These are phyloP conservation scores for Cotesia congregata DNA, from an alignment of 2,888 invertebrate species.

Conservation along the genomic window DNA sequence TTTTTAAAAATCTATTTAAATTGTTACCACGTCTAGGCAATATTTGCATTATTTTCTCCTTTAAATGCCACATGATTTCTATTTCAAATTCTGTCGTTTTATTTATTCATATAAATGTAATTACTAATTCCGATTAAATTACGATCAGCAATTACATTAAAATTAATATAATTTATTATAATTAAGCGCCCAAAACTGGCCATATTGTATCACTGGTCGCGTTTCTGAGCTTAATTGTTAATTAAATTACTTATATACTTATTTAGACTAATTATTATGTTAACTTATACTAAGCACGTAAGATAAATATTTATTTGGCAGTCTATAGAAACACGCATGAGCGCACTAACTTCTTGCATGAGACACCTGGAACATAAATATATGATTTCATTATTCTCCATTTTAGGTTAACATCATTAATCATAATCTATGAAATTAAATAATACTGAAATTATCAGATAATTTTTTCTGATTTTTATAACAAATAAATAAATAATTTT, in stretches of 20 bases:
- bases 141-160: neutral
- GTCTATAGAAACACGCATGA: constrained; percentile 47
- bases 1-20: neutral
- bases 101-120: neutral
- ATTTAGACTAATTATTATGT: constrained; percentile 8
- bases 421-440: too few relatives aligned
- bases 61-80: constrained; percentile 12
- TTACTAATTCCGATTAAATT: too few relatives aligned
- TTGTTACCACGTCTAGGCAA: neutral
- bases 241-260: constrained; percentile 13
- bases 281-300: constrained; percentile 3
- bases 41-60: constrained; percentile 9
- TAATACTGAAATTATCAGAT: too few relatives aligned
- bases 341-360: constrained; percentile 52
- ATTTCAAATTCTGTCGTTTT: constrained; percentile 14
- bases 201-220: neutral
- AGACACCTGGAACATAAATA: constrained; percentile 52
- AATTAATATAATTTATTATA: neutral
- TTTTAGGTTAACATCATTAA: neutral
- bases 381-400: constrained; percentile 20
- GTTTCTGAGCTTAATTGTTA: constrained; percentile 24
- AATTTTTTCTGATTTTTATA: too few relatives aligned
- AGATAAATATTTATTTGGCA: constrained; percentile 48
- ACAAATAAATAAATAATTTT: too few relatives aligned
- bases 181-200: neutral